Evolutionary conservation across 2,888 invertebrate species (phyloP), one percentile per base, ranked within the genome.

Genomic region (Agriopis aurantiaria): DNA sequence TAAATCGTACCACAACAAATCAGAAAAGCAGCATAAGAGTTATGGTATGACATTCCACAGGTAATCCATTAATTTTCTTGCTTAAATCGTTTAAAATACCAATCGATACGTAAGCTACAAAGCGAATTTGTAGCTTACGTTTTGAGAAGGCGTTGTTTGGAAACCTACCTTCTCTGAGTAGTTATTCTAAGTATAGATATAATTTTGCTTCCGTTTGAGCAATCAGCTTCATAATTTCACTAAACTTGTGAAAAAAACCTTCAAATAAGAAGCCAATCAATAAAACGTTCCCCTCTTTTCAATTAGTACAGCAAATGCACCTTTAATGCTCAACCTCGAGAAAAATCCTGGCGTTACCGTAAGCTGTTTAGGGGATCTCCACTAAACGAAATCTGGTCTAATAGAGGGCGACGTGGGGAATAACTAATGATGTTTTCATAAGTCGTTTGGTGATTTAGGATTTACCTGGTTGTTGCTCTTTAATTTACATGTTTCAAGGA

Each of bases 221-320:
- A 23, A 23, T 23, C 17, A 4, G 4, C 33, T 11, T 8, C n/a
- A n/a, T 6, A 40, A 11, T n/a, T 40, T n/a, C 8, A 3, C 12
- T 53, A 0, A 40, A 12, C 40, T 41, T 40, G 40, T n/a, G 10
- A 57, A 49, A n/a, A 14, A 23, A 55, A 46, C 11, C 43, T 48
- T 40, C 41, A 14, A 17, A 76, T 77, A 80, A 72, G 74, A 75
- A 76, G 78, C 81, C 79, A 87, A 90, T 90, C 89, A 87, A 90
- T 91, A 88, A 80, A 84, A 81, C 79, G 80, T 64, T 61, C 60
- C 82, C 87, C 88, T 86, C 85, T 82, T 85, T 92, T 91, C 91
- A 91, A 92, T 92, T 92, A 92, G 91, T 88, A 81, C 78, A 84
- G 81, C 83, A 88, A 91, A 91, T 90, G 91, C 90, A 89, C 90